Evolutionary conservation across 2,113 vertebrate species (phyloP).

Genomic region (Penelope pileata): DNA sequence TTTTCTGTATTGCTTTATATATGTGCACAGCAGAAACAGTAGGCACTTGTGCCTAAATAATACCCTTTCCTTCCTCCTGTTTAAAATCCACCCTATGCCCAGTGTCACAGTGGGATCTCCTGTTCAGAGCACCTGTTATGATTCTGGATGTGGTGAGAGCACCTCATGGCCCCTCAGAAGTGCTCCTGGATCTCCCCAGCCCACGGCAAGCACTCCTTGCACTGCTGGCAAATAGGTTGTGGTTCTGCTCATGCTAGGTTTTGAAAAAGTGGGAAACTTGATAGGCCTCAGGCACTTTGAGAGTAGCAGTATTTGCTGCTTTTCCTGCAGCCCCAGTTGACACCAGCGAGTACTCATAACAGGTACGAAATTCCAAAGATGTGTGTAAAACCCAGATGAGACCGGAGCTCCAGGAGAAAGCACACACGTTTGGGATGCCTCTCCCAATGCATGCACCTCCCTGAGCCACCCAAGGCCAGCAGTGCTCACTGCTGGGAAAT

Average conservation of each 20-base stretch:
- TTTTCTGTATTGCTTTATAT: not conserved
- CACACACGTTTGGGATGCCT: not conserved
- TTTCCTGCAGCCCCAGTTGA: not conserved
- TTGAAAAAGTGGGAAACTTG: not conserved
- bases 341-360: not conserved
- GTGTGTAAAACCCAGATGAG: rapidly evolving
- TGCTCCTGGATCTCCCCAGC: not conserved
- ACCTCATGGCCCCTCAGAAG: rapidly evolving
- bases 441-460: not conserved
- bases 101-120: not conserved
- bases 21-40: not conserved
- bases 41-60: not conserved
- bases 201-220: not conserved
- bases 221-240: not conserved
- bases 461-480: not conserved
- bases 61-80: not conserved
- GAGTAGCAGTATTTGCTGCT: not conserved
- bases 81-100: not conserved
- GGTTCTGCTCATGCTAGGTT: not conserved
- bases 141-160: not conserved
- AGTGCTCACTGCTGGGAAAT: not conserved
- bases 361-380: not conserved
- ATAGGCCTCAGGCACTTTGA: not conserved
- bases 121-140: not conserved
- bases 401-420: not conserved